Conservation (phyloP, 2,888 invertebrate species). For the Cremastinae sp. region DNA sequence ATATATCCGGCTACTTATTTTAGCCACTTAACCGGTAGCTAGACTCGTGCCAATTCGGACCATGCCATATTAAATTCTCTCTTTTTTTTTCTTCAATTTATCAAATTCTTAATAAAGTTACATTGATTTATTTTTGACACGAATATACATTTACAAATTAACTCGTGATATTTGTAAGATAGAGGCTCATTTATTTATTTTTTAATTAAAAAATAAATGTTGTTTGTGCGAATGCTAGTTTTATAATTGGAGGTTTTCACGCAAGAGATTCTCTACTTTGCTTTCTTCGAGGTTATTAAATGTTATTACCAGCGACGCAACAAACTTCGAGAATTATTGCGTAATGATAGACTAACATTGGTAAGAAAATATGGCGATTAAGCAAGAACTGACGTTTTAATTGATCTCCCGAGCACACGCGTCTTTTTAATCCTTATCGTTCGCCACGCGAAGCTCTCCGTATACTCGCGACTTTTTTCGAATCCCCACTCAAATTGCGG, state of each 20-base stretch:
- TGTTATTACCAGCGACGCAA: neutral
- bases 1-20: slow-evolving; percentile 34
- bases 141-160: no score
- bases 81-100: neutral
- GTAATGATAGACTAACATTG: slow-evolving; percentile 71
- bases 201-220: no score
- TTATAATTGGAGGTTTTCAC: no score
- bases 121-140: neutral
- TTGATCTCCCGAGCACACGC: slow-evolving; percentile 64
- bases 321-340: slow-evolving; percentile 66
- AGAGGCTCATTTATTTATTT: no score
- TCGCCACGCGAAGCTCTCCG: neutral
- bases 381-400: slow-evolving; percentile 69
- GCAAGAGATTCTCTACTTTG: slow-evolving; percentile 12
- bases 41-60: slow-evolving; percentile 14
- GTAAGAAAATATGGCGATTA: slow-evolving; percentile 67
- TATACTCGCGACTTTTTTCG: slow-evolving; percentile 2
- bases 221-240: no score
- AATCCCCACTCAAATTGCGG: slow-evolving; percentile 2
- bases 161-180: no score
- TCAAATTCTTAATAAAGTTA: neutral
- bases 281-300: slow-evolving; percentile 69
- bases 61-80: neutral
- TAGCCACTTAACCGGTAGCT: slow-evolving; percentile 24
- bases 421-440: neutral